phyloP scores from a whole-genome alignment of 2,888 invertebrate genomes.

The Leptopilina myrica region DNA sequence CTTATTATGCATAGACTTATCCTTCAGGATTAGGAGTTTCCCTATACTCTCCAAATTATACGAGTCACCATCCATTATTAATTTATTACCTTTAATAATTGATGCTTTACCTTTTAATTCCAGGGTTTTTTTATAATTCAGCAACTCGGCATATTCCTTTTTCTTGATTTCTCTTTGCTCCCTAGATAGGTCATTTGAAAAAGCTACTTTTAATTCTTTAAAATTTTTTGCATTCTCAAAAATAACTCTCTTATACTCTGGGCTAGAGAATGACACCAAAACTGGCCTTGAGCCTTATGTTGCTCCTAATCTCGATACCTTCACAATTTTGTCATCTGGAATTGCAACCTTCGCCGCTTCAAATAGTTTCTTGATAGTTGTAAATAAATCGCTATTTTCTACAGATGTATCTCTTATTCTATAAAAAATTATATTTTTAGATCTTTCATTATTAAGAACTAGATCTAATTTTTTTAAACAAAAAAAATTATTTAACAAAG shows the following conservation, averaged over 20 bases:
- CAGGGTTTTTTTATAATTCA: not conserved
- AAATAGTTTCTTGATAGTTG: not conserved
- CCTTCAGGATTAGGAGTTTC: too few relatives aligned
- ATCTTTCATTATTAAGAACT: not conserved
- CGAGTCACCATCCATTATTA: too few relatives aligned
- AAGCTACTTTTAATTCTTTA: too few relatives aligned
- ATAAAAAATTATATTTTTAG: not conserved
- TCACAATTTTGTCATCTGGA: not conserved
- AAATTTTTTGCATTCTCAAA: conserved; percentile 24
- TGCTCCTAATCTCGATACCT: not conserved
- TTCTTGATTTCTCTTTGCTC: conserved; percentile 2
- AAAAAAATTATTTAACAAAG: too few relatives aligned
- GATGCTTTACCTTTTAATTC: not conserved
- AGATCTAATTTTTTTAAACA: not conserved
- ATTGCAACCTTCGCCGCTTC: not conserved
- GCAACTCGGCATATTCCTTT: conserved; percentile 6
- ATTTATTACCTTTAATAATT: too few relatives aligned
- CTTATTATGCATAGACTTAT: too few relatives aligned
- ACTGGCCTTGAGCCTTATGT: not conserved
- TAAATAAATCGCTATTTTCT: not conserved
- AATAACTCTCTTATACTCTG: not conserved
- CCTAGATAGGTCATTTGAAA: conserved; percentile 19
- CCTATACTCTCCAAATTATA: too few relatives aligned
- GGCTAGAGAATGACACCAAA: not conserved
- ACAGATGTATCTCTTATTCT: conserved; percentile 1